Conservation (phyloP, 2,797 vertebrate species). For the Sebastes oblongus region DNA sequence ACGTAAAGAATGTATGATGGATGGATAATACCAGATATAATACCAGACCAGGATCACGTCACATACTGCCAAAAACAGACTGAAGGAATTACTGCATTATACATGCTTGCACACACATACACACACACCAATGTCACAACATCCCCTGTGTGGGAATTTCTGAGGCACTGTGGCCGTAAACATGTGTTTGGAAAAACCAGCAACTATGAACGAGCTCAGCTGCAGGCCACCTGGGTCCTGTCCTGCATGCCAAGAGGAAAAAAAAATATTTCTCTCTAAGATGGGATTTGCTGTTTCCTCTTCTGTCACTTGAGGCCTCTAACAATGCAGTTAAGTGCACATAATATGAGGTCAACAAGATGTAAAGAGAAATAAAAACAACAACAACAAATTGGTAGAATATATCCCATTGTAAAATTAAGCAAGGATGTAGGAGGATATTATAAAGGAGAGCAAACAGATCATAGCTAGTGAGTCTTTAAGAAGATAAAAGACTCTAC, state of each 20-base stretch:
- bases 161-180: slow-evolving; percentile 40
- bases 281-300: slow-evolving; percentile 47
- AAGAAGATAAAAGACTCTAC: slow-evolving; percentile 38
- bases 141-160: slow-evolving; percentile 33
- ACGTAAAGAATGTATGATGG: background rate
- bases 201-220: slow-evolving; percentile 49
- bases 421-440: slow-evolving; percentile 77
- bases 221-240: slow-evolving; percentile 60
- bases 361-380: slow-evolving; percentile 15
- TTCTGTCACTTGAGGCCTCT: slow-evolving; percentile 41
- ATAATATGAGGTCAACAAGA: slow-evolving; percentile 7
- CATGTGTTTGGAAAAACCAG: slow-evolving; percentile 46
- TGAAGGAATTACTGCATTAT: background rate
- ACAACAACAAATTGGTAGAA: background rate
- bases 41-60: background rate
- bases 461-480: slow-evolving; percentile 76
- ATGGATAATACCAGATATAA: slow-evolving; percentile 1
- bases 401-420: background rate
- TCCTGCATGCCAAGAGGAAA: slow-evolving; percentile 15
- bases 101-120: background rate
- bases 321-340: slow-evolving; percentile 14
- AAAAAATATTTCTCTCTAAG: slow-evolving; percentile 29
- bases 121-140: slow-evolving; percentile 24
- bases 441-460: slow-evolving; percentile 86
- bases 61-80: background rate